Evolutionary conservation across 2,888 invertebrate species (phyloP).

Genomic region (Ctena decussata): DNA sequence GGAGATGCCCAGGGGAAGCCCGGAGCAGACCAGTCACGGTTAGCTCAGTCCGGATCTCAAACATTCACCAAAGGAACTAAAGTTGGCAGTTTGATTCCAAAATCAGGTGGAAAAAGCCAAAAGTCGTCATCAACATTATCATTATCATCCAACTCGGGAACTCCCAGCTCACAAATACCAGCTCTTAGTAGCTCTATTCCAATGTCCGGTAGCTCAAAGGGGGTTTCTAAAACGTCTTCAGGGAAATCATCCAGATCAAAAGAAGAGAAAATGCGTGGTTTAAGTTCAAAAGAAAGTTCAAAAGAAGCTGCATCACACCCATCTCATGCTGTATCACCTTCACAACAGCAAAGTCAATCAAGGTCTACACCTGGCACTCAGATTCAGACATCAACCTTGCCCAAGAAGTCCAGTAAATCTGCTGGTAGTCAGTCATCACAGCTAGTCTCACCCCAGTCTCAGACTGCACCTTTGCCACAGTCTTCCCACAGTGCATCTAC

Average conservation of each 20-base stretch:
- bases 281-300: constrained; percentile 11
- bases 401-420: constrained; percentile 15
- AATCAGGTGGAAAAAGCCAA: constrained; percentile 70
- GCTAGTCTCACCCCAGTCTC: constrained; percentile 21
- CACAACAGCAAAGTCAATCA: constrained; percentile 45
- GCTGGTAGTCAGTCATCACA: background rate
- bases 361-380: background rate
- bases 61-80: constrained; percentile 73
- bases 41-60: constrained; percentile 66
- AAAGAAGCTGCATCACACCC: background rate
- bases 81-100: constrained; percentile 78
- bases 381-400: constrained; percentile 14
- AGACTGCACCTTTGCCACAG: constrained; percentile 51
- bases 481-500: constrained; percentile 29
- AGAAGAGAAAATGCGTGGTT: constrained; percentile 75
- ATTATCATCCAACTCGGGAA: constrained; percentile 56
- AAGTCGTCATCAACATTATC: constrained; percentile 70
- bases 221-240: constrained; percentile 77
- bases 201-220: constrained; percentile 57
- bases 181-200: constrained; percentile 51
- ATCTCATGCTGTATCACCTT: constrained; percentile 34
- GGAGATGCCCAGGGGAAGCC: constrained; percentile 31
- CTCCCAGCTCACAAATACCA: constrained; percentile 13
- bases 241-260: constrained; percentile 69
- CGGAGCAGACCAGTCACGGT: constrained; percentile 55